Evolutionary conservation across 30 jellyfish, hydroid and myxozoan species (phyloP).

Genomic region (Morbakka virulenta): DNA sequence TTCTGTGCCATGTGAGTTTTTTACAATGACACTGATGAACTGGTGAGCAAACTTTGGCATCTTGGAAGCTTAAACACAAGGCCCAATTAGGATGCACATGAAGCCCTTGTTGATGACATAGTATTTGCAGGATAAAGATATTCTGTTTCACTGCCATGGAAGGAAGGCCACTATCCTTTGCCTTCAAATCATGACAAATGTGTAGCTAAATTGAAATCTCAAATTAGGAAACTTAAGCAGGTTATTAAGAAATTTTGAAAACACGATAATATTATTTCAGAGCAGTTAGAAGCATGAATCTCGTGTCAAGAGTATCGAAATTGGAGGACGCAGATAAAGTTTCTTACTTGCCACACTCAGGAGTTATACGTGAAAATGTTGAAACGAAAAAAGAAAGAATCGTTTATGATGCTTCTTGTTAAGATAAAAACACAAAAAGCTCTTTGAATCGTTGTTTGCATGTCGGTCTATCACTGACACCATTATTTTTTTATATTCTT

Average conservation of each 20-base stretch:
- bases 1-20: not conserved
- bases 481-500: conserved; percentile 30
- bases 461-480: conserved; percentile 45
- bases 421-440: not conserved
- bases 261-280: not conserved
- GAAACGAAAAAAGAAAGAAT: conserved; percentile 19
- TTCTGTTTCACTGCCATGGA: conserved; percentile 60
- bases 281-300: conserved; percentile 19
- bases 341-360: not conserved
- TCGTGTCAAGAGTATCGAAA: not conserved
- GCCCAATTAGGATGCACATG: conserved; percentile 31
- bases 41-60: not conserved
- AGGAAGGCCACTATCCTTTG: conserved; percentile 50
- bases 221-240: not conserved
- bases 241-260: not conserved
- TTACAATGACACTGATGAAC: not conserved
- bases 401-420: conserved; percentile 20
- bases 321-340: conserved; percentile 8
- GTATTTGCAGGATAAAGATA: conserved; percentile 41
- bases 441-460: conserved; percentile 39
- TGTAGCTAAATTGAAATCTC: not conserved
- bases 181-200: conserved; percentile 20
- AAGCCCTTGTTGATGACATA: conserved; percentile 23
- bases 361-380: not conserved
- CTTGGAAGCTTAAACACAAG: not conserved